Evolutionary conservation across 2,888 invertebrate species (phyloP).

Genomic region (Mythimna loreyi): DNA sequence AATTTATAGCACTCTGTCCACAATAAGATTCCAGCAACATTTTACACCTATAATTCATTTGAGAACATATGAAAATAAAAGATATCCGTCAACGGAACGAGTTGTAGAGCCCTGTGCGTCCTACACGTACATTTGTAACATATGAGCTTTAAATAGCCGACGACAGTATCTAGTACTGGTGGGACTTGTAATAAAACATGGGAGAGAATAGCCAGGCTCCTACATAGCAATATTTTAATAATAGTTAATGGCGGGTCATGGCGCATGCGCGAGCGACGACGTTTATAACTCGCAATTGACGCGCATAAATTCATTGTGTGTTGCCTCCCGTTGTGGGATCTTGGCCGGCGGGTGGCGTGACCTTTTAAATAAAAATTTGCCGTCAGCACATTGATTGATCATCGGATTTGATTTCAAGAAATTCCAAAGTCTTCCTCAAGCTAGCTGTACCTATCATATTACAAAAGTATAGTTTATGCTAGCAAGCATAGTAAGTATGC

Average conservation of each 20-base stretch:
- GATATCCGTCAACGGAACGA: conserved; percentile 74
- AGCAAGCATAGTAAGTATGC: too few species aligned
- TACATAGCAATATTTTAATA: conserved; percentile 90
- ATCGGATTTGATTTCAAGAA: conserved; percentile 57
- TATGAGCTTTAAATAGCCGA: conserved; percentile 88
- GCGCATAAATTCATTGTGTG: conserved; percentile 84
- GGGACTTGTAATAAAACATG: conserved; percentile 86
- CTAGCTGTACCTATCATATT: not conserved
- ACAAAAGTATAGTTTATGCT: not conserved
- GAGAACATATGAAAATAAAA: conserved; percentile 81
- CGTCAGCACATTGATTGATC: conserved; percentile 71
- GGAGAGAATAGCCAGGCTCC: conserved; percentile 87
- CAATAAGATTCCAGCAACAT: conserved; percentile 81
- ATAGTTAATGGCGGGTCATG: conserved; percentile 89
- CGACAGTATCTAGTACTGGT: conserved; percentile 86
- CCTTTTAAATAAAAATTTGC: conserved; percentile 76
- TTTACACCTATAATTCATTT: conserved; percentile 86
- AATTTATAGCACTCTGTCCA: conserved; percentile 82
- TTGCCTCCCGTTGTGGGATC: conserved; percentile 77
- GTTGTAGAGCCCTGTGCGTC: conserved; percentile 75
- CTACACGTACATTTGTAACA: conserved; percentile 87
- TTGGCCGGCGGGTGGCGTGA: conserved; percentile 68
- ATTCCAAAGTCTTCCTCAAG: not conserved
- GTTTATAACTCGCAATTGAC: conserved; percentile 88
- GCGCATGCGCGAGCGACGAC: conserved; percentile 84